These are phyloP conservation scores for Anguilla megastoma DNA, from an alignment of 2,797 vertebrate genomes.

Conservation along the genomic window DNA sequence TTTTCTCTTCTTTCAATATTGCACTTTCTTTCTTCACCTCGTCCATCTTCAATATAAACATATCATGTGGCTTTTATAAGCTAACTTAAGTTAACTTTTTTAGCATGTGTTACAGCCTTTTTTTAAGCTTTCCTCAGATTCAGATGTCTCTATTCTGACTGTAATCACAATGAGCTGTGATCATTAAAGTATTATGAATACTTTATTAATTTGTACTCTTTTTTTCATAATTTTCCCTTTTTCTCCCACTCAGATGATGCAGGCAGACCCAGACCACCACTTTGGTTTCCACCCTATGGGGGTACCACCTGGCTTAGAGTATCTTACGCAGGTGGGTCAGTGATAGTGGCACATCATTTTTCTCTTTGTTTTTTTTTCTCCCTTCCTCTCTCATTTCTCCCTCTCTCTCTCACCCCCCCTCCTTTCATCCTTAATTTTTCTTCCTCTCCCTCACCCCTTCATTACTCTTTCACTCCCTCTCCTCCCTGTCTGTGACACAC, in stretches of 20 bases:
- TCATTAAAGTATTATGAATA: background rate
- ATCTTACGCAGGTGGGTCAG: slow-evolving; percentile 80
- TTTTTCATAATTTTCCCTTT: background rate
- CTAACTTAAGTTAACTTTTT: too few species aligned
- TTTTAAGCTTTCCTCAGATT: too few species aligned
- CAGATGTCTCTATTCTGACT: background rate
- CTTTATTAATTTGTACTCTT: background rate
- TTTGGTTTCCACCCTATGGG: slow-evolving; percentile 50
- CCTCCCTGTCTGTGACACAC: background rate
- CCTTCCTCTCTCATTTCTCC: background rate
- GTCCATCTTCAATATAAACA: background rate
- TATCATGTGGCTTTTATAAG: too few species aligned
- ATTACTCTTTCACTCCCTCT: background rate
- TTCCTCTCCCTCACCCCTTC: background rate
- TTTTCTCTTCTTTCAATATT: background rate
- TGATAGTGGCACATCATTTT: background rate
- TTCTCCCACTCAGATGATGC: background rate
- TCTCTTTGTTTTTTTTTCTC: background rate
- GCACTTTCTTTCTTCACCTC: background rate
- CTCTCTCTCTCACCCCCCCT: background rate
- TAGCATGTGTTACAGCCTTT: too few species aligned
- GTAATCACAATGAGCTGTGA: background rate
- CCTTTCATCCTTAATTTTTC: background rate
- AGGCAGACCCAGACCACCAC: background rate
- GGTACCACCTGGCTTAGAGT: slow-evolving; percentile 80